Evolutionary conservation across 2,888 invertebrate species (phyloP).

Genomic region (Drosophila austrosaltans): DNA sequence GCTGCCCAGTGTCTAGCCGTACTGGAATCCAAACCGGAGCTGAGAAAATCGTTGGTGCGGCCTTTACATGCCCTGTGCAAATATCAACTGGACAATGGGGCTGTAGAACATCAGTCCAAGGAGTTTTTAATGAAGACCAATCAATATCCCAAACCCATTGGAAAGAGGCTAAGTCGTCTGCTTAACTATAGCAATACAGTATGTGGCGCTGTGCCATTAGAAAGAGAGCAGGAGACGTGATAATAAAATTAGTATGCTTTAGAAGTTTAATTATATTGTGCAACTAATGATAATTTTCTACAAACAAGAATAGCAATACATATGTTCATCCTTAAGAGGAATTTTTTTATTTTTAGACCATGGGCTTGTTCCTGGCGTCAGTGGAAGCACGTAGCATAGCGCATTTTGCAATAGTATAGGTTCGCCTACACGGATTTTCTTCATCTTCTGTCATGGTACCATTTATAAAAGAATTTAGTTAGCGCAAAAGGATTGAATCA

Average conservation of each 20-base stretch:
- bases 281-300: constrained; percentile 42
- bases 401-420: constrained; percentile 85
- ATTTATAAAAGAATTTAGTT: neutral
- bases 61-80: constrained; percentile 93
- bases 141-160: constrained; percentile 91
- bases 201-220: constrained; percentile 47
- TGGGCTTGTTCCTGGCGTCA: constrained; percentile 78
- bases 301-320: constrained; percentile 19
- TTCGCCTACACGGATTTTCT: constrained; percentile 84
- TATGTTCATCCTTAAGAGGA: neutral
- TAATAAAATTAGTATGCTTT: constrained; percentile 24
- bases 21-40: constrained; percentile 88
- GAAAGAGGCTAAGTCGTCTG: constrained; percentile 88
- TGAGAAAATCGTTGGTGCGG: constrained; percentile 88
- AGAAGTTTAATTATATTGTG: constrained; percentile 11
- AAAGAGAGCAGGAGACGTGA: constrained; percentile 49
- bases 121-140: constrained; percentile 92
- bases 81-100: constrained; percentile 95
- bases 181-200: constrained; percentile 80
- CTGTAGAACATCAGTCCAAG: constrained; percentile 96
- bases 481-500: neutral
- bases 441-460: constrained; percentile 66
- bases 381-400: constrained; percentile 82
- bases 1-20: constrained; percentile 86
- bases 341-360: constrained; percentile 41